Evolutionary conservation across 2,888 invertebrate genomes (phyloP), one percentile per base, ranked within the genome.

Genomic region (Polyommatus icarus): DNA sequence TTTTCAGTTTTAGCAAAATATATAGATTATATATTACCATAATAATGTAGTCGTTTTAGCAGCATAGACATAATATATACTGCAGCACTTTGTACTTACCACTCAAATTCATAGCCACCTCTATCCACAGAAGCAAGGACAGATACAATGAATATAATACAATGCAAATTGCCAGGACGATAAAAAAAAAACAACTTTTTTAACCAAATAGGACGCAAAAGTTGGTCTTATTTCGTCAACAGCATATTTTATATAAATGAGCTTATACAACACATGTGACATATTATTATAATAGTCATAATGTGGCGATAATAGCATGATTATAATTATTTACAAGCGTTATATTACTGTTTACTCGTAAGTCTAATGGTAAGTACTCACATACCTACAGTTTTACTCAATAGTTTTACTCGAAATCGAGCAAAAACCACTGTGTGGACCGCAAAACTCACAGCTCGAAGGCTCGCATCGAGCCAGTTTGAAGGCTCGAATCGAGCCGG

Each of bases 141-240:
- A 89, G 84, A 89, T 86, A 86, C 82, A 89, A 80, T 77, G 77
- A 78, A 76, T 24, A 71, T 57, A 36, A 61, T 75, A 73, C 54
- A 54, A 54, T 18, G 54, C 46, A 54, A 18, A 77, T 46, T 36
- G 24, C 40, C 15, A 29, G n/a, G 6, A 18, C 20, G 54, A 36
- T 18, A 77, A 73, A 72, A 4, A 32, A 71, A 10, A 40, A 15
- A 50, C 20, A 73, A 20, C 61, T 61, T 61, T n/a, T 61, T 61
- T 59, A 59, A 8, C n/a, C 20, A 59, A 59, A 20, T 4, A 29
- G 8, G 46, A 46, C 46, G 46, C 46, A 67, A 15, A 29, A 67
- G 15, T 67, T 32, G 67, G 18, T 67, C 29, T 32, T 29, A 18
- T 32, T 15, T 29, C 67, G 15, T 32, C 29, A 5, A 67, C 2